phyloP scores from a whole-genome alignment of 2,888 invertebrate species.

The Mesoligia furuncula region DNA sequence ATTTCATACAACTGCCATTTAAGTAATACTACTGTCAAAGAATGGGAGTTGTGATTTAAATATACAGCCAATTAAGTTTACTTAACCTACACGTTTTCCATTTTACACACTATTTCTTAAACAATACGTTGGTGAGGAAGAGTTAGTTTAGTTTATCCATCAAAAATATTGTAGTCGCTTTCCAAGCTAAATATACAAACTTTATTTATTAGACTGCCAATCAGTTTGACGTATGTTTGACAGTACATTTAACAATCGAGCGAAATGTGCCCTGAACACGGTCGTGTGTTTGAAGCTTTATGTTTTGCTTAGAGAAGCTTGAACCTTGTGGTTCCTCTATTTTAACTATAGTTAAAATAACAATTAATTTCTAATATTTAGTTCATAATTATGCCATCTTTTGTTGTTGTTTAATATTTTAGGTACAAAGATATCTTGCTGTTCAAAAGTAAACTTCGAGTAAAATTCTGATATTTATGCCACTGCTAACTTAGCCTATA shows the following conservation, averaged over 20 bases:
- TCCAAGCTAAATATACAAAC: conserved; percentile 30
- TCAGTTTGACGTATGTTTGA: conserved; percentile 42
- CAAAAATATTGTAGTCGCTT: conserved; percentile 1
- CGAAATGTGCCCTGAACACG: conserved; percentile 2
- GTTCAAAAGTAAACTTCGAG: neutral
- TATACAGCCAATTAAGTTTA: neutral
- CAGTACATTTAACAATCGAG: conserved; percentile 34
- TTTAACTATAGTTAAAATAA: too few species aligned
- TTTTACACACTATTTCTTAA: neutral
- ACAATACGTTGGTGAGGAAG: neutral
- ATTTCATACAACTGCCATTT: neutral
- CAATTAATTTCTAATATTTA: too few species aligned
- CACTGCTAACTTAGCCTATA: neutral
- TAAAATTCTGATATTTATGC: neutral
- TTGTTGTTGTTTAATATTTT: neutral
- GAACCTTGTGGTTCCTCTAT: too few species aligned
- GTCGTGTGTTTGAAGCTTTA: conserved; percentile 26
- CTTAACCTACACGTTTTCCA: neutral
- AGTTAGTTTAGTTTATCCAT: neutral
- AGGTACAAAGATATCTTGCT: neutral
- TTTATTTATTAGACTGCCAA: conserved; percentile 35
- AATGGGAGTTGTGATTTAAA: neutral
- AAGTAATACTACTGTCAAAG: neutral
- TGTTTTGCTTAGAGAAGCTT: too few species aligned
- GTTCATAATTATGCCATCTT: conserved; percentile 3